Conservation (phyloP, 2,888 invertebrate genomes). For the Branchipolynoe longqiensis region DNA sequence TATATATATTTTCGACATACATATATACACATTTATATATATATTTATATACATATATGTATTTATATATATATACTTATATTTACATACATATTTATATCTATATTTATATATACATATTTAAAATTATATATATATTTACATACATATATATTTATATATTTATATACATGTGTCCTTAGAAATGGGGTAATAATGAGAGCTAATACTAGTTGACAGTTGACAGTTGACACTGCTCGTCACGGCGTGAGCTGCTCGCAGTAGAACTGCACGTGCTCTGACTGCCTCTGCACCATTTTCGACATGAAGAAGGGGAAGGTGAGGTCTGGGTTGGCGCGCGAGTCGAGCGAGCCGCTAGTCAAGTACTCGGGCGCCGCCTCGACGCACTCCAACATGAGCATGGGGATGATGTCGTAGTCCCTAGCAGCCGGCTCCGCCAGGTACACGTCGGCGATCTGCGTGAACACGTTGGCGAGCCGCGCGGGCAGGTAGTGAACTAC, state of each 20-base stretch:
- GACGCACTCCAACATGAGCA: constrained; percentile 63
- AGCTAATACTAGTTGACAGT: too few species aligned
- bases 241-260: constrained; percentile 32
- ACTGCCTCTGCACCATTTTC: constrained; percentile 13
- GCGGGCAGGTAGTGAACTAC: constrained; percentile 59
- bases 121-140: too few species aligned
- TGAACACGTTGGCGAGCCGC: constrained; percentile 53
- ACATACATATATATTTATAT: too few species aligned
- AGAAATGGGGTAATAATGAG: too few species aligned
- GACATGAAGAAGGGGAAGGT: constrained; percentile 57
- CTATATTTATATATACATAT: too few species aligned
- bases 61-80: too few species aligned
- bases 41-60: too few species aligned
- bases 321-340: constrained; percentile 2
- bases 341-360: constrained; percentile 18
- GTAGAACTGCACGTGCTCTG: constrained; percentile 16
- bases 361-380: constrained; percentile 63
- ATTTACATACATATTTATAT: too few species aligned
- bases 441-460: constrained; percentile 54
- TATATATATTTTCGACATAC: too few species aligned
- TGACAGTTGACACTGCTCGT: background rate
- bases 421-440: background rate
- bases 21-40: too few species aligned
- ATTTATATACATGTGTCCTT: too few species aligned
- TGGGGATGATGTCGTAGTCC: constrained; percentile 61